Conservation (phyloP, 2,888 invertebrate genomes). For the Cybosia mesomella region DNA sequence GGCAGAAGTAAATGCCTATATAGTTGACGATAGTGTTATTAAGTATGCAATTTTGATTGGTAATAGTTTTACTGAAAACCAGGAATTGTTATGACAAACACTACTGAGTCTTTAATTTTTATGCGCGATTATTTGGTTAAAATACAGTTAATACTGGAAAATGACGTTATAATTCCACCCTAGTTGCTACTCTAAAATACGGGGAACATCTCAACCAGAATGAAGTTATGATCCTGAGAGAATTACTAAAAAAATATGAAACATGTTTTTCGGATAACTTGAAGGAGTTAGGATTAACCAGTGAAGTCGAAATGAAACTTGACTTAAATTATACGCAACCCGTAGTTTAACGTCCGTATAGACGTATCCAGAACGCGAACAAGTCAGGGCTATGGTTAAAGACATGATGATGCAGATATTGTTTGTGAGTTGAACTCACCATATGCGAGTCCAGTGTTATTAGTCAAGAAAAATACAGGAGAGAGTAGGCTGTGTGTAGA, state of each 20-base stretch:
- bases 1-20: neutral
- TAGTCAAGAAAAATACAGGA: slow-evolving; percentile 49
- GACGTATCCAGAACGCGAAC: neutral
- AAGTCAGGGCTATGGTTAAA: slow-evolving; percentile 33
- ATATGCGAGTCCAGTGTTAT: slow-evolving; percentile 46
- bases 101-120: slow-evolving; percentile 2
- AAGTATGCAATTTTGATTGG: slow-evolving; percentile 10
- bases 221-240: slow-evolving; percentile 7
- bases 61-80: no score
- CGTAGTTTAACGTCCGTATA: neutral
- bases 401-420: slow-evolving; percentile 45
- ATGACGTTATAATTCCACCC: neutral
- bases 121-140: no score
- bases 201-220: neutral
- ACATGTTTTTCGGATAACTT: slow-evolving; percentile 28
- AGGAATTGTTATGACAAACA: slow-evolving; percentile 12
- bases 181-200: slow-evolving; percentile 5
- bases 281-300: slow-evolving; percentile 15
- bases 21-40: slow-evolving; percentile 8
- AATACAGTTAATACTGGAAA: neutral
- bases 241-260: slow-evolving; percentile 12
- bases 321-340: slow-evolving; percentile 3
- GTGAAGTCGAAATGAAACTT: slow-evolving; percentile 14
- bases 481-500: slow-evolving; percentile 46
- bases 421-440: slow-evolving; percentile 36